Conservation (phyloP, 2,797 vertebrate genomes). For the Picus viridis region DNA sequence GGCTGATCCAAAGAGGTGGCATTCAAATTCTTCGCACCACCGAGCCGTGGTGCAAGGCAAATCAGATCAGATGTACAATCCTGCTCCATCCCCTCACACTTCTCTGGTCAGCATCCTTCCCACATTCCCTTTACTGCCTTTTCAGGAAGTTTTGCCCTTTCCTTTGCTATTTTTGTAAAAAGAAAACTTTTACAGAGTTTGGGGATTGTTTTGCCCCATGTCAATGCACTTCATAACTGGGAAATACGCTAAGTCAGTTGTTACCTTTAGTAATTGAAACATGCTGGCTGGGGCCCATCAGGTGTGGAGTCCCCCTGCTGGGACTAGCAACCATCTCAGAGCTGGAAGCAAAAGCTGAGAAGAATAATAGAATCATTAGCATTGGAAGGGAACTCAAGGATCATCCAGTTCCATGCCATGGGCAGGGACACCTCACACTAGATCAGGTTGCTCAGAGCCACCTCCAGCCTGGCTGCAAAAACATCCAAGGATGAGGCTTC, state of each 20-base stretch:
- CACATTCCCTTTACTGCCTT: background rate
- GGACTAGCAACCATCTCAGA: background rate
- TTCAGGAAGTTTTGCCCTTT: background rate
- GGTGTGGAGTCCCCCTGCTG: background rate
- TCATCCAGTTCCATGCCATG: no score
- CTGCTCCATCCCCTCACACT: background rate
- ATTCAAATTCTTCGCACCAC: rapidly evolving
- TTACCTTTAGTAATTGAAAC: conserved; percentile 18
- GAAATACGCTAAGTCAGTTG: conserved; percentile 34
- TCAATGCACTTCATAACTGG: conserved; percentile 39
- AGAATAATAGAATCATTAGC: background rate
- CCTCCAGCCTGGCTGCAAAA: no score
- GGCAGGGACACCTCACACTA: no score
- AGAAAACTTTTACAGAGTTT: background rate
- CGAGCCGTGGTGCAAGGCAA: background rate
- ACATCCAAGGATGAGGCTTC: no score
- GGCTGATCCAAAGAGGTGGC: background rate
- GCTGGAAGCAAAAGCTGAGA: background rate
- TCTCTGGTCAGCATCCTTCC: background rate
- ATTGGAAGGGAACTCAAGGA: no score
- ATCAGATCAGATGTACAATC: background rate
- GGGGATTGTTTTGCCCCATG: background rate
- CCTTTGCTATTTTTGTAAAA: background rate
- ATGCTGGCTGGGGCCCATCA: rapidly evolving
- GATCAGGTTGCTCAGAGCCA: no score